These are phyloP conservation scores for Netelia inedita DNA, from an alignment of 2,888 invertebrate species.

Conservation along the genomic window DNA sequence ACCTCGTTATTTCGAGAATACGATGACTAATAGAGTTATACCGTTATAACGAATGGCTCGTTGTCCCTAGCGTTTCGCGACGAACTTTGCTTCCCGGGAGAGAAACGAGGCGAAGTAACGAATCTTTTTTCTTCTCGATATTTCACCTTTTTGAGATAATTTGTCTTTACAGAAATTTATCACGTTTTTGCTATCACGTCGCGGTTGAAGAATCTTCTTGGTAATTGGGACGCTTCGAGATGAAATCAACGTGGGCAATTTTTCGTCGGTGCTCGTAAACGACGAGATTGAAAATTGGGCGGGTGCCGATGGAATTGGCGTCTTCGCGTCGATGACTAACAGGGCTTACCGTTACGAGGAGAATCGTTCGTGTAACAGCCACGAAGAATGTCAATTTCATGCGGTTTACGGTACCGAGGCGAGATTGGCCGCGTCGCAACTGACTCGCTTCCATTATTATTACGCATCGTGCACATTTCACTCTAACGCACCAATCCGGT, in stretches of 20 bases:
- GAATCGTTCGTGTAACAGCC: conserved; percentile 79
- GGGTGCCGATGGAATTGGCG: conserved; percentile 51
- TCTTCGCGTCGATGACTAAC: conserved; percentile 78
- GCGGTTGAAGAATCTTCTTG: no score
- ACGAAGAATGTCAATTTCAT: conserved; percentile 83
- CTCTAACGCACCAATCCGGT: conserved; percentile 31
- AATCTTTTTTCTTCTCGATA: background rate
- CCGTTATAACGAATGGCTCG: conserved; percentile 63
- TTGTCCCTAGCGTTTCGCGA: background rate
- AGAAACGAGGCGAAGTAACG: background rate
- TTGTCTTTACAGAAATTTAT: no score
- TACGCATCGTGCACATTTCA: conserved; percentile 57
- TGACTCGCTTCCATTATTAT: conserved; percentile 71
- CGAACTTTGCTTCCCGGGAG: conserved; percentile 38
- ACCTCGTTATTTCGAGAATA: conserved; percentile 19
- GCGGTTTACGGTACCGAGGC: conserved; percentile 82
- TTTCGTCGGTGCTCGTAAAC: conserved; percentile 12
- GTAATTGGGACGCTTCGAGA: background rate
- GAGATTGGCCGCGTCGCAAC: conserved; percentile 77
- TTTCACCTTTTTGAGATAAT: background rate
- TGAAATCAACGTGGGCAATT: background rate
- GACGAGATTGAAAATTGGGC: conserved; percentile 26
- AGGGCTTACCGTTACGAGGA: conserved; percentile 82
- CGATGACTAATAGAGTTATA: conserved; percentile 61
- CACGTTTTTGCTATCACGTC: no score